Conservation (phyloP, 2,888 invertebrate genomes). For the Thecophora atra region DNA sequence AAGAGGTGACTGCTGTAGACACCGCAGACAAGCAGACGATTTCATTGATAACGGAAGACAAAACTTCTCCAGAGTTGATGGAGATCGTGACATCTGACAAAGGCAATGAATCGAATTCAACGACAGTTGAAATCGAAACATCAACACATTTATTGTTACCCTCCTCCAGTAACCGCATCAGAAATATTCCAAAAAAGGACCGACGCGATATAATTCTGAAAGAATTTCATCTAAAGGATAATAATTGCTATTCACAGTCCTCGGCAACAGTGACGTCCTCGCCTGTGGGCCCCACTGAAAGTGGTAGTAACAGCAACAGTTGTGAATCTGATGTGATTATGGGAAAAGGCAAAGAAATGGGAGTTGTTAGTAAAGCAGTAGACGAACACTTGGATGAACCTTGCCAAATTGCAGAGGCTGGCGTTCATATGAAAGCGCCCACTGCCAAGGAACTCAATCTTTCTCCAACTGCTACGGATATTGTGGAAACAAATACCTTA, state of each 20-base stretch:
- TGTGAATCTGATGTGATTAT: constrained; percentile 49
- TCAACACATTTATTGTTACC: background rate
- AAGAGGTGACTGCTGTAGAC: constrained; percentile 53
- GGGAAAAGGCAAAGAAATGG: constrained; percentile 20
- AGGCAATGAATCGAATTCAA: background rate
- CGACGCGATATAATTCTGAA: constrained; percentile 57
- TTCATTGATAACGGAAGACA: background rate
- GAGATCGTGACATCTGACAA: background rate
- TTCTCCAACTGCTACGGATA: background rate
- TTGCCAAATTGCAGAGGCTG: background rate
- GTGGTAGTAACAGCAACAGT: constrained; percentile 36
- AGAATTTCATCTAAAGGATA: constrained; percentile 48
- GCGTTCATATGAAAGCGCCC: background rate
- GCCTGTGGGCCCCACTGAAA: constrained; percentile 21
- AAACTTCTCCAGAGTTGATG: background rate
- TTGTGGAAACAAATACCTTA: background rate
- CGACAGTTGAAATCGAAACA: background rate
- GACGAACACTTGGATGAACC: background rate
- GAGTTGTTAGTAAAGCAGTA: constrained; percentile 3
- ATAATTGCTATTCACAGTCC: constrained; percentile 22
- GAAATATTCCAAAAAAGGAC: constrained; percentile 66
- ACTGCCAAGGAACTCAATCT: background rate
- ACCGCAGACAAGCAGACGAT: background rate
- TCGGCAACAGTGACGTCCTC: constrained; percentile 22
- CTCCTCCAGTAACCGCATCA: constrained; percentile 49